A percentile compares a stretch with the other conserved stretches of the same genome.
Evolutionary conservation across 2,888 invertebrate genomes (phyloP).

Genomic region (Dioctria linearis): DNA sequence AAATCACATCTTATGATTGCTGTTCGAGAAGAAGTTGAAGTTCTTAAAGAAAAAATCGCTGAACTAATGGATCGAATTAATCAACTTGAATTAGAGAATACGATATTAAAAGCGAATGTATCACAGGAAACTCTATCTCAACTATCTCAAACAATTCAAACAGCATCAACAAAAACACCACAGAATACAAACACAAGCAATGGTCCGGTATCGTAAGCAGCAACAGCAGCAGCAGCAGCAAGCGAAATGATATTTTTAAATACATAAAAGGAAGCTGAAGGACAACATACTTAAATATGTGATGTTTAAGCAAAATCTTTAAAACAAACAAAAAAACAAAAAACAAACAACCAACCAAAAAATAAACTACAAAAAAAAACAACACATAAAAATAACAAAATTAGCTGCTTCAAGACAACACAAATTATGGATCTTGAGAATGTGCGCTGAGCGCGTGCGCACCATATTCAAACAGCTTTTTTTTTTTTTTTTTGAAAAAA

Average conservation of each 20-base stretch:
- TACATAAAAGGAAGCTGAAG: slow-evolving; percentile 13
- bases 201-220: slow-evolving; percentile 59
- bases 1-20: slow-evolving; percentile 97
- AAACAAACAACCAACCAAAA: not conserved
- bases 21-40: slow-evolving; percentile 95
- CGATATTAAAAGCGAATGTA: slow-evolving; percentile 88
- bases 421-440: no score
- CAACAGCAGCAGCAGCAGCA: slow-evolving; percentile 71
- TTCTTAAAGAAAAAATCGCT: slow-evolving; percentile 91
- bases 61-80: slow-evolving; percentile 91
- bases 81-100: slow-evolving; percentile 91
- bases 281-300: slow-evolving; percentile 19
- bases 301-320: slow-evolving; percentile 22
- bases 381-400: no score
- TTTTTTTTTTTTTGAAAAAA: no score
- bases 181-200: slow-evolving; percentile 60
- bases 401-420: no score
- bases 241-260: not conserved
- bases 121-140: slow-evolving; percentile 90
- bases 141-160: slow-evolving; percentile 68
- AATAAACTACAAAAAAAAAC: not conserved
- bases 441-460: no score
- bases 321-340: slow-evolving; percentile 7
- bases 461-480: no score
- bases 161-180: slow-evolving; percentile 58